Evolutionary conservation across 2,113 vertebrate species (phyloP), one percentile per base, ranked within the genome.

Genomic region (Nothobranchius kuhntae): DNA sequence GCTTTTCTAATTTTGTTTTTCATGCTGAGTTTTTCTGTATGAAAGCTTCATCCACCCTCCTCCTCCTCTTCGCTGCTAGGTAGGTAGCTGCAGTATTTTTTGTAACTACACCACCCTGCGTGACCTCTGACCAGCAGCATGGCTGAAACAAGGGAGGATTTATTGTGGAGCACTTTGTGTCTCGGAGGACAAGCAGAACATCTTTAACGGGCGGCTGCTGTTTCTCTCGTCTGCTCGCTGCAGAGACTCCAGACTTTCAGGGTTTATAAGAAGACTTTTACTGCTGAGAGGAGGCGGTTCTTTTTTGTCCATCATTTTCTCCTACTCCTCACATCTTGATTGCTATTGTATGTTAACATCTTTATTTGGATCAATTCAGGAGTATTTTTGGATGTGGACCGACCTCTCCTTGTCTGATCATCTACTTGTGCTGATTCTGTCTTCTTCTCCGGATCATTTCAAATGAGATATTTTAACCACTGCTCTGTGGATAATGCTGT

Each of bases 131-230:
- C 47, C 15, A 15, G 14, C 15, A 2, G 47, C 13, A 8, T 0
- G 13, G 52, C 10, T 6, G 1, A 13, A 13, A 69, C 46, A 53
- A 62, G 1, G 60, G 55, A 46, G 15, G 17, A 21, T 59, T 52
- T 26, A 54, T 4, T 7, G 6, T 45, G 10, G 12, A 45, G 44
- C 44, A 11, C 44, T 45, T 45, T 10, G 44, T 4, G 56, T 61
- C 46, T 81, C 56, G 26, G 74, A 66, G 53, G 57, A 51, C 0
- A n/a, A 42, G 6, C 55, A 1, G 61, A 61, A 24, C 57, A 24
- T 57, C 12, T 58, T 45, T 45, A 45, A 45, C 44, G 44, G 44
- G 44, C 44, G 12, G 44, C 44, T 45, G 44, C 44, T 13, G 44
- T 40, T 40, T 40, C 38, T 40, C 46, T 26, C 68, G 15, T n/a